phyloP scores from a whole-genome alignment of 2,113 vertebrate genomes.

The Apodemus sylvaticus region DNA sequence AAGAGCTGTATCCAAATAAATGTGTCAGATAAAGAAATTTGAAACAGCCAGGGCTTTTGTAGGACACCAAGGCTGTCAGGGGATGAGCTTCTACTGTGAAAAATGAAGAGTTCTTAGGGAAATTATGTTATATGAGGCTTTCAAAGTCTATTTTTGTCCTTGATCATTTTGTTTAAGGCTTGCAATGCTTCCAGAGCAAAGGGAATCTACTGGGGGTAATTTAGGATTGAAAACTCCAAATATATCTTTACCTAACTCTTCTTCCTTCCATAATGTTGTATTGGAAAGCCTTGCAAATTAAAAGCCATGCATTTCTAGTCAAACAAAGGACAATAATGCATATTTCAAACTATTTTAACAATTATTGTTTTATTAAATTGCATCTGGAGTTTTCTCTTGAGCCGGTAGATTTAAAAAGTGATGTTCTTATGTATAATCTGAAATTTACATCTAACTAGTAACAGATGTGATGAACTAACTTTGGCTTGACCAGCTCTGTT shows the following conservation, averaged over 20 bases:
- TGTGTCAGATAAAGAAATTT: constrained; percentile 52
- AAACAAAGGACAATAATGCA: constrained; percentile 78
- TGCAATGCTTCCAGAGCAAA: constrained; percentile 67
- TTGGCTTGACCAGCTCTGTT: constrained; percentile 76
- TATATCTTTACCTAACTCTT: constrained; percentile 53
- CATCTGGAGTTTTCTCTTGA: constrained; percentile 82
- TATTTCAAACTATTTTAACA: constrained; percentile 84
- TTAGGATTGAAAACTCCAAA: constrained; percentile 50
- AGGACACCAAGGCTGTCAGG: constrained; percentile 49
- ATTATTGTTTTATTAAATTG: constrained; percentile 82
- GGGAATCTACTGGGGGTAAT: constrained; percentile 55
- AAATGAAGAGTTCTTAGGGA: constrained; percentile 63
- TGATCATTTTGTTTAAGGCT: constrained; percentile 26
- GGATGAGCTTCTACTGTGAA: constrained; percentile 36
- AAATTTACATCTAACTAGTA: constrained; percentile 86
- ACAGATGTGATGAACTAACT: constrained; percentile 85
- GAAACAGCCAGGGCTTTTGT: constrained; percentile 60
- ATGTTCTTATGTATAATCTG: constrained; percentile 85
- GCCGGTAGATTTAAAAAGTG: constrained; percentile 82
- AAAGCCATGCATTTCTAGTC: constrained; percentile 68
- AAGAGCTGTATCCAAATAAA: constrained; percentile 47
- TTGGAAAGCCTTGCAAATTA: constrained; percentile 52
- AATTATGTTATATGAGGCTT: constrained; percentile 51
- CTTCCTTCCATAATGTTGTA: constrained; percentile 46
- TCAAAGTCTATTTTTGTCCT: constrained; percentile 45